phyloP scores from a whole-genome alignment of 2,888 invertebrate genomes.

The Mesoligia furuncula region DNA sequence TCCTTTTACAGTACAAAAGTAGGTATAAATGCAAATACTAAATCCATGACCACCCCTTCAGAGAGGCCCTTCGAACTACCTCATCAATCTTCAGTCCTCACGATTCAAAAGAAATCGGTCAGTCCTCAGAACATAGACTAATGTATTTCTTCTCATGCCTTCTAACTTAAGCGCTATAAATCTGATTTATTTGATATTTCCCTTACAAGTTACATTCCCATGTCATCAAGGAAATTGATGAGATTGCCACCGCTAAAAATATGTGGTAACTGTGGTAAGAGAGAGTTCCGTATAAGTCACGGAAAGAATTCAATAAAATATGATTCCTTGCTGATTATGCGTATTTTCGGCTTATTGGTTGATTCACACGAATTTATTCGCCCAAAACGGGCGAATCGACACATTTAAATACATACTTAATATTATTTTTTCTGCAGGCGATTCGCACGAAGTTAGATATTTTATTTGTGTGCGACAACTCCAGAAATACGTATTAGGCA shows the following conservation, averaged over 20 bases:
- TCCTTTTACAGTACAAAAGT: not conserved
- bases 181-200: conserved; percentile 56
- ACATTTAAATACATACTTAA: not conserved
- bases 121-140: conserved; percentile 10
- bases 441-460: too few relatives aligned
- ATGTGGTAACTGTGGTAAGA: not conserved
- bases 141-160: conserved; percentile 39
- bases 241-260: conserved; percentile 48
- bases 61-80: not conserved
- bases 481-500: too few relatives aligned
- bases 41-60: not conserved
- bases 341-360: not conserved
- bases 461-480: too few relatives aligned
- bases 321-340: not conserved
- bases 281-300: conserved; percentile 9
- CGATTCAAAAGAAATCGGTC: conserved; percentile 27
- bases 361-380: not conserved
- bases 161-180: conserved; percentile 50
- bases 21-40: not conserved
- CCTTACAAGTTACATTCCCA: conserved; percentile 46
- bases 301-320: not conserved
- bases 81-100: conserved; percentile 13
- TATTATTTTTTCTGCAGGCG: too few relatives aligned
- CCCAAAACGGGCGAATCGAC: not conserved
- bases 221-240: conserved; percentile 62